A percentile compares a stretch with the other conserved stretches of the same genome.
These are phyloP conservation scores for Percopsis omiscomaycus DNA, from an alignment of 2,797 vertebrate species.

Conservation along the genomic window DNA sequence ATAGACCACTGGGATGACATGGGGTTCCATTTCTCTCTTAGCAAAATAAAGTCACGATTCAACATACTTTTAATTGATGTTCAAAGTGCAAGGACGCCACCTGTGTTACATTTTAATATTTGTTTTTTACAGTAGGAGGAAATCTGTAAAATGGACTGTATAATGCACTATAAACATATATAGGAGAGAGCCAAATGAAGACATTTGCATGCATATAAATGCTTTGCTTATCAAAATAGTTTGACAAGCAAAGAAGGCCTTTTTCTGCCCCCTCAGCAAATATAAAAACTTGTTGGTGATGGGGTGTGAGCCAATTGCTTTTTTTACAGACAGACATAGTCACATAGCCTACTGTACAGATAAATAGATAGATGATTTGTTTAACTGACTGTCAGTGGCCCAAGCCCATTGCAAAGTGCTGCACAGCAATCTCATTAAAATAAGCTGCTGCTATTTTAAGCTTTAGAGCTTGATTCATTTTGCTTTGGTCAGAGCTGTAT, in stretches of 20 bases:
- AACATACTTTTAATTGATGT: constrained; percentile 8
- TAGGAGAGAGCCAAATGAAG: background rate
- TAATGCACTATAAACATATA: background rate
- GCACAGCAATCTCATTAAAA: constrained; percentile 87
- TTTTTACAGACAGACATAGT: background rate
- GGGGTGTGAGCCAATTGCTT: background rate
- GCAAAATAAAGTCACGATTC: constrained; percentile 15
- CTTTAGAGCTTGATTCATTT: constrained; percentile 84
- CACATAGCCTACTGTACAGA: constrained; percentile 6
- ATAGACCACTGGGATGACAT: constrained; percentile 34
- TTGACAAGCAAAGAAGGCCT: constrained; percentile 46
- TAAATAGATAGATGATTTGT: constrained; percentile 14
- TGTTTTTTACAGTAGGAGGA: background rate
- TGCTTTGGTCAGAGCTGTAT: constrained; percentile 62
- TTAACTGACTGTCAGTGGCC: constrained; percentile 22
- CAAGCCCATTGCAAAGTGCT: constrained; percentile 62
- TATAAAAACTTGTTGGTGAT: background rate
- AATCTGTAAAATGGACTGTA: background rate
- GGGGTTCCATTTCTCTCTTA: constrained; percentile 31
- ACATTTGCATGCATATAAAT: constrained; percentile 14
- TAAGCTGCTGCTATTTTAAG: constrained; percentile 88
- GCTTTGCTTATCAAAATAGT: constrained; percentile 9
- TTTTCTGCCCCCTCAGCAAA: background rate
- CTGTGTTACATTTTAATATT: background rate
- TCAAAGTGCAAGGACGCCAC: background rate